Evolutionary conservation across 2,888 invertebrate species (phyloP).

Genomic region (Malthinus flaveolus): DNA sequence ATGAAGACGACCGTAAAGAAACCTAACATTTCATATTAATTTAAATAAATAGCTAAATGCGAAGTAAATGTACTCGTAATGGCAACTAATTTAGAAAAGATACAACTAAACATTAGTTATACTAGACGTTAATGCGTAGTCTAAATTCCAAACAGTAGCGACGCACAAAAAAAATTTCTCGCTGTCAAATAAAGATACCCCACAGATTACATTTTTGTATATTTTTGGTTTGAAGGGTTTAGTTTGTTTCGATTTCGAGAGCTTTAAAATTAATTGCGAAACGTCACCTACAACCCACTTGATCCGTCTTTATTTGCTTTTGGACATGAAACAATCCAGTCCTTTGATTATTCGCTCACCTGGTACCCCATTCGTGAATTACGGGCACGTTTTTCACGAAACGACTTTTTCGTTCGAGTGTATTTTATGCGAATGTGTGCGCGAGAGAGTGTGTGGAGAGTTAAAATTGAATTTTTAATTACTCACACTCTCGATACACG

Average conservation of each 20-base stretch:
- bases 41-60: slow-evolving; percentile 18
- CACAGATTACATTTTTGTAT: neutral
- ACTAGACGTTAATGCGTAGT: slow-evolving; percentile 21
- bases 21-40: slow-evolving; percentile 6
- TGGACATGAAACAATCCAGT: slow-evolving; percentile 28
- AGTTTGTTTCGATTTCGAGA: slow-evolving; percentile 18
- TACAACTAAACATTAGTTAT: slow-evolving; percentile 22
- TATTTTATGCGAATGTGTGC: neutral
- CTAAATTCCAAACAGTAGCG: slow-evolving; percentile 9
- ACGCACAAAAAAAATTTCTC: neutral
- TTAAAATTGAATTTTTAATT: slow-evolving; percentile 30
- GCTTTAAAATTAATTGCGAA: slow-evolving; percentile 28
- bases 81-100: slow-evolving; percentile 27
- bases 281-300: slow-evolving; percentile 26
- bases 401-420: slow-evolving; percentile 5
- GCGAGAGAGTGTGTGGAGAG: slow-evolving; percentile 7
- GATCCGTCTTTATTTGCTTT: slow-evolving; percentile 30
- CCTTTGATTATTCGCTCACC: slow-evolving; percentile 29
- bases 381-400: slow-evolving; percentile 13
- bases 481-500: slow-evolving; percentile 11
- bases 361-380: slow-evolving; percentile 24
- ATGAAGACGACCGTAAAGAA: too few species aligned
- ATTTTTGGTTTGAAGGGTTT: slow-evolving; percentile 4
- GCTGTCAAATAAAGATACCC: slow-evolving; percentile 1
- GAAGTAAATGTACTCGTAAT: slow-evolving; percentile 15